A percentile compares a stretch with the other conserved stretches of the same genome.
These are phyloP conservation scores for Sylvilagus bachmani DNA, from an alignment of 2,113 vertebrate genomes.

Conservation along the genomic window DNA sequence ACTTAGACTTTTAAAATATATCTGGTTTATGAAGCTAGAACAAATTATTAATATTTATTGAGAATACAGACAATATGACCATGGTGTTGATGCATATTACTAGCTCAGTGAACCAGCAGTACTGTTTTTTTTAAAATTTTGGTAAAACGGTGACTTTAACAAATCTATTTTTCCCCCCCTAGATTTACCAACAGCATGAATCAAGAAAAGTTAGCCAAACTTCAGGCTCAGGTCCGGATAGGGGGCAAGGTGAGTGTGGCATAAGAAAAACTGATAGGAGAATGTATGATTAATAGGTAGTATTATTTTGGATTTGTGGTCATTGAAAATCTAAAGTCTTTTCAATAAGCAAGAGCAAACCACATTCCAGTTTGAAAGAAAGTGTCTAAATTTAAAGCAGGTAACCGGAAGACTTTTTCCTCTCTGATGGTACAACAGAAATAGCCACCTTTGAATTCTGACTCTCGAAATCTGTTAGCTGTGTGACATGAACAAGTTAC, in stretches of 20 bases:
- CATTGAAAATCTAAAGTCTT: constrained; percentile 58
- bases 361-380: constrained; percentile 73
- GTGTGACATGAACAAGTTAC: constrained; percentile 49
- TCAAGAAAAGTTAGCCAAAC: constrained; percentile 99
- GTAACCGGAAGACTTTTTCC: constrained; percentile 11
- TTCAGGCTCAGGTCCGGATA: constrained; percentile 99
- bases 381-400: constrained; percentile 55
- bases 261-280: constrained; percentile 72
- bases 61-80: constrained; percentile 58
- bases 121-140: constrained; percentile 67
- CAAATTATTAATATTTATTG: constrained; percentile 53
- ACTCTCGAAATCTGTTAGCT: constrained; percentile 33
- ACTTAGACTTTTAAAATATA: constrained; percentile 39
- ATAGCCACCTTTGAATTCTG: constrained; percentile 45
- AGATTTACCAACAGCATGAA: constrained; percentile 92
- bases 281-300: constrained; percentile 66
- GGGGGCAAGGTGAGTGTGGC: constrained; percentile 96
- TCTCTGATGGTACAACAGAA: constrained; percentile 36
- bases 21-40: constrained; percentile 65
- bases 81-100: constrained; percentile 20
- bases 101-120: constrained; percentile 68
- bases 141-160: constrained; percentile 78
- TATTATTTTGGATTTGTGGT: constrained; percentile 69
- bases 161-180: constrained; percentile 76
- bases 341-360: constrained; percentile 64